Base-by-base conservation (phyloP, 2,113 vertebrate species). In the Chelonoidis abingdonii region DNA sequence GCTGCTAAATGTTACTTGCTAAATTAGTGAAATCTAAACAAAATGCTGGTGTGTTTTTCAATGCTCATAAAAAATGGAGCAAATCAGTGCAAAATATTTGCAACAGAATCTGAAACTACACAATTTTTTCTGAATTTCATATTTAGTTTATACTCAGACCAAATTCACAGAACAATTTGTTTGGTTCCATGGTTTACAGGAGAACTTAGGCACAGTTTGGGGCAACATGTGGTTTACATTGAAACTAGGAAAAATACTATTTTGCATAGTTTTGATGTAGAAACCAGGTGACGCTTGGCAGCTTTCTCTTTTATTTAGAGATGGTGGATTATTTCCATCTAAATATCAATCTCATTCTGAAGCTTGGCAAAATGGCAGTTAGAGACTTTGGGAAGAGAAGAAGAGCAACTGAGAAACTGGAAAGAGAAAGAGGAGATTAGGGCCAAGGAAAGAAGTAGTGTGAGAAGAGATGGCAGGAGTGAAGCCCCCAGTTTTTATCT, bases 1-100 rank as follows among this genome's bases (percentile, higher is more conserved):
- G 82, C 89, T 92, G 88, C 85, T 98, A 95, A 96, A 93, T 95
- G 95, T 95, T 96, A 97, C 97, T 97, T 97, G 97, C 78, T 96
- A 96, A 97, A 97, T 98, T 97, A 97, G 84, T 16, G 89, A 96
- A 95, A 96, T 41, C 57, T 92, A 93, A 96, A 86, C 88, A 83
- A 96, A 95, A 52, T 44, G 83, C 86, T 86, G 44, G 86, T 0
- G 0, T 11, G 62, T 62, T 95, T 78, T 90, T 93, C 56, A 88
- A 79, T 57, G 31, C 54, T 96, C 25, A 1, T 24, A 49, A 93
- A 97, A 91, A 91, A 79, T 89, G 22, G 83, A 41, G 53, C 27
- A 92, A 80, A 89, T 13, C 8, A 56, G 81, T 93, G 82, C 80
- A 86, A 84, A 88, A 89, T 65, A 84, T 82, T 93, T 85, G 56